Percentiles rank a stretch among this genome's conserved stretches.
These are phyloP conservation scores for Sterna hirundo DNA, from an alignment of 2,113 vertebrate genomes.

Conservation along the genomic window DNA sequence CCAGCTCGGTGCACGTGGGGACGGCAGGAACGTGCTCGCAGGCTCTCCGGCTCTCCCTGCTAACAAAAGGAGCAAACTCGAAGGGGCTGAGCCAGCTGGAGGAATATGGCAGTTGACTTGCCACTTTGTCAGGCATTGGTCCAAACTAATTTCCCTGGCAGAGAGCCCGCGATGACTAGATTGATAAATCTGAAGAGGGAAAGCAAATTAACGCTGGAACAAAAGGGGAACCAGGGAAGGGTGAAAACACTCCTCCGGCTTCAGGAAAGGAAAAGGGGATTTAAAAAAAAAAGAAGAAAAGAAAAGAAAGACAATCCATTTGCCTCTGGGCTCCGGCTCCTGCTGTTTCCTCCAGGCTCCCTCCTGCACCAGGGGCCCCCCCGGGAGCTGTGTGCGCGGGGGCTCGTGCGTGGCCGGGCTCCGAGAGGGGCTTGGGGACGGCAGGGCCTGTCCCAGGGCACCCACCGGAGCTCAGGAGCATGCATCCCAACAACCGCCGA, in stretches of 20 bases:
- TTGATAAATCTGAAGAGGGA: slow-evolving; percentile 72
- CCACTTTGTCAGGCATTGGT: slow-evolving; percentile 66
- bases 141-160: slow-evolving; percentile 74
- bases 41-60: neutral
- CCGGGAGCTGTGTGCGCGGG: neutral
- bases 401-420: neutral
- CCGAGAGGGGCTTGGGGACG: neutral
- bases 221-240: slow-evolving; percentile 54
- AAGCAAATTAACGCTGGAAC: slow-evolving; percentile 69
- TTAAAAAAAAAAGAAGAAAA: neutral
- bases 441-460: neutral
- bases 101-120: slow-evolving; percentile 60
- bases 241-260: slow-evolving; percentile 36
- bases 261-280: neutral
- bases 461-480: neutral
- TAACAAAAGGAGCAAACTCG: slow-evolving; percentile 52
- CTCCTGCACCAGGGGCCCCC: neutral
- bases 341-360: neutral
- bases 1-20: rapidly evolving
- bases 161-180: slow-evolving; percentile 61
- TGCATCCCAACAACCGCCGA: neutral
- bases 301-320: neutral
- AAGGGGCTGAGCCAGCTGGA: slow-evolving; percentile 61
- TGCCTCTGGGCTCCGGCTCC: neutral
- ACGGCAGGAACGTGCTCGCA: neutral